phyloP scores from a whole-genome alignment of 92 coral and sea anemone species.

The Porites cylindrica region DNA sequence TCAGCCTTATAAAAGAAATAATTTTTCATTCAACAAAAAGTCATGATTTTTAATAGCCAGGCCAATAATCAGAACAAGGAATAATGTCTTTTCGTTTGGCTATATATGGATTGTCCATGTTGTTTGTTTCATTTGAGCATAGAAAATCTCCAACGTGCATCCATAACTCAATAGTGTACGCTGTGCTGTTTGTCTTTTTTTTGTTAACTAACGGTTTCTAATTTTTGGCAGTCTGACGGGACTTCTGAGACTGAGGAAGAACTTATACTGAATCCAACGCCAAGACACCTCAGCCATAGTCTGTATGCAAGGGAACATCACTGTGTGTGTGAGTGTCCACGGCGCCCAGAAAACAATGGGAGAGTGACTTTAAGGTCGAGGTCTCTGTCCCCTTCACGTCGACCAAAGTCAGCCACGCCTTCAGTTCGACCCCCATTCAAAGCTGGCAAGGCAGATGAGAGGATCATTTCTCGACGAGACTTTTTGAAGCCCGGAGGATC shows the following conservation, averaged over 20 bases:
- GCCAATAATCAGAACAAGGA: too few species aligned
- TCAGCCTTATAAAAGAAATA: too few species aligned
- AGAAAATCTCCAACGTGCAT: too few species aligned
- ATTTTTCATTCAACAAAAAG: too few species aligned
- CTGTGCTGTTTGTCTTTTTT: neutral
- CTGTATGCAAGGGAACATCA: slow-evolving; percentile 67
- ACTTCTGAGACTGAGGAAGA: slow-evolving; percentile 93
- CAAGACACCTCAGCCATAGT: slow-evolving; percentile 60
- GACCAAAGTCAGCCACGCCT: slow-evolving; percentile 79
- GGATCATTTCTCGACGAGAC: slow-evolving; percentile 91
- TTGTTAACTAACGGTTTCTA: too few species aligned
- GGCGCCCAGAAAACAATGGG: slow-evolving; percentile 96
- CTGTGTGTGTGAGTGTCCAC: slow-evolving; percentile 98
- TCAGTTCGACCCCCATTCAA: slow-evolving; percentile 88
- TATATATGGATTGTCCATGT: too few species aligned
- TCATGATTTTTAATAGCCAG: too few species aligned
- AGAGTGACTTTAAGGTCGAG: slow-evolving; percentile 85
- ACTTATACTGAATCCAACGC: slow-evolving; percentile 70
- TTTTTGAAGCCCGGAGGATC: slow-evolving; percentile 64
- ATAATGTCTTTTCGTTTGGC: too few species aligned
- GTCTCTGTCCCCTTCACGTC: slow-evolving; percentile 85
- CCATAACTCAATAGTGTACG: too few species aligned
- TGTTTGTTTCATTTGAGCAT: too few species aligned
- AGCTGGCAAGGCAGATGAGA: slow-evolving; percentile 94
- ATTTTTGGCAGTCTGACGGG: slow-evolving; percentile 47